Base-by-base conservation (phyloP, 2,888 invertebrate genomes). In the Mythimna ferrago region DNA sequence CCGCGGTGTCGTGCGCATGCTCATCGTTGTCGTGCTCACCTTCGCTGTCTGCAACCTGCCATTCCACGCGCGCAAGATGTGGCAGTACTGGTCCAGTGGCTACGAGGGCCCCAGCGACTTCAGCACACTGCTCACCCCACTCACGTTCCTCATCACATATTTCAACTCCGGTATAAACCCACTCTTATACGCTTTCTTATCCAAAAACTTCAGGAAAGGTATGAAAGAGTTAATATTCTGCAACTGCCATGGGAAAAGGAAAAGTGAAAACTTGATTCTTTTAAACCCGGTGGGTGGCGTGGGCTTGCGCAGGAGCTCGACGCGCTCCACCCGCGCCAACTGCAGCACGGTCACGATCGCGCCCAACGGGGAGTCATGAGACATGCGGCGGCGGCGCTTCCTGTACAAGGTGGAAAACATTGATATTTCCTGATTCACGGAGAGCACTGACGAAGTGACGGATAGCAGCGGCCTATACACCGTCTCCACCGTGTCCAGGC, bases 81-180 rank as follows among this genome's bases (percentile, higher is more conserved):
- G 98, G 98, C 98, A 98, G 90, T 98, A 98, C 93, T 98, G 98
- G 98, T 97, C 97, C 81, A 96, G 96, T 67, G 97, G 96, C 80
- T 98, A 98, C 92, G 96, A 97, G 82, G 98, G 98, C 78, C 97
- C 97, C 87, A 97, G 97, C 78, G 97, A 98, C 89, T 98, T 98
- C 91, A 98, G 98, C 89, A 97, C 97, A 10, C 94, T 98, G 26
- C 96, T 99, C 78, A 98, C 98, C 14, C 99, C 99, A 1, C 96
- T 98, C 77, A 98, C 98, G 38, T 99, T 98, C 93, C 97, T 99
- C 78, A 97, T 98, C 85, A 97, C 99, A 60, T 99, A 99, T 92
- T 97, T 98, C 93, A 99, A 99, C 96, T 99, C 98, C 26, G 99
- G 98, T 64, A 97, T 99, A 80, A 99, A 99, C 94, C 99, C 99